These are phyloP conservation scores for Campylorhamphus procurvoides DNA, from an alignment of 2,113 vertebrate species.

Conservation along the genomic window DNA sequence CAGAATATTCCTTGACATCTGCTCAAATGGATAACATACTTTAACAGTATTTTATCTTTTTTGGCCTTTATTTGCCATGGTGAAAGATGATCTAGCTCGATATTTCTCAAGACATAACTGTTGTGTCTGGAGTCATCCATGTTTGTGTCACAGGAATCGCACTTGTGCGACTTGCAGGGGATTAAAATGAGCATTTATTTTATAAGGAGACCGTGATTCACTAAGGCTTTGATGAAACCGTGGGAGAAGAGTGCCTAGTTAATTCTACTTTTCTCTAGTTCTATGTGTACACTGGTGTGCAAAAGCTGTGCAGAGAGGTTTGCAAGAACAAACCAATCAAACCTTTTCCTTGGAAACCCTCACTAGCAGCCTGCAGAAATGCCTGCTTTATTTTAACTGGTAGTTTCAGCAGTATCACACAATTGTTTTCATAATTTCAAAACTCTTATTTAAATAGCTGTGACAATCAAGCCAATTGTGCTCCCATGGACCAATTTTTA, in stretches of 20 bases:
- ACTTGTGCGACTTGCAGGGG: not conserved
- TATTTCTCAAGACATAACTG: slow-evolving; percentile 36
- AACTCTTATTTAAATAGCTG: slow-evolving; percentile 16
- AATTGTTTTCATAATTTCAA: not conserved
- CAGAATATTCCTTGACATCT: not conserved
- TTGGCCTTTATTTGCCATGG: not conserved
- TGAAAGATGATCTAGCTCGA: not conserved
- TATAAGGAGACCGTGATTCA: not conserved
- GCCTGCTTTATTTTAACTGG: not conserved
- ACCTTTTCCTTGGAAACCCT: not conserved
- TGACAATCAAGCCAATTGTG: slow-evolving; percentile 7
- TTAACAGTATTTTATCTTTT: not conserved
- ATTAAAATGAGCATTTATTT: not conserved
- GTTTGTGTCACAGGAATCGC: slow-evolving; percentile 6
- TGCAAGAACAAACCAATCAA: not conserved
- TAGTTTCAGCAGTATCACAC: not conserved
- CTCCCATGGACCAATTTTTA: slow-evolving; percentile 12
- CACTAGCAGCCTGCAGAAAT: not conserved
- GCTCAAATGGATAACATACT: not conserved
- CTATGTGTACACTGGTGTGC: not conserved
- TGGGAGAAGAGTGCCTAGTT: not conserved
- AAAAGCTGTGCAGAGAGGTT: not conserved
- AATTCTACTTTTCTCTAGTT: not conserved
- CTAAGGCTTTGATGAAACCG: not conserved
- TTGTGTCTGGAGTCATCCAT: slow-evolving; percentile 12